Base-by-base conservation (phyloP, 2,888 invertebrate genomes). In the Dolomedes plantarius region DNA sequence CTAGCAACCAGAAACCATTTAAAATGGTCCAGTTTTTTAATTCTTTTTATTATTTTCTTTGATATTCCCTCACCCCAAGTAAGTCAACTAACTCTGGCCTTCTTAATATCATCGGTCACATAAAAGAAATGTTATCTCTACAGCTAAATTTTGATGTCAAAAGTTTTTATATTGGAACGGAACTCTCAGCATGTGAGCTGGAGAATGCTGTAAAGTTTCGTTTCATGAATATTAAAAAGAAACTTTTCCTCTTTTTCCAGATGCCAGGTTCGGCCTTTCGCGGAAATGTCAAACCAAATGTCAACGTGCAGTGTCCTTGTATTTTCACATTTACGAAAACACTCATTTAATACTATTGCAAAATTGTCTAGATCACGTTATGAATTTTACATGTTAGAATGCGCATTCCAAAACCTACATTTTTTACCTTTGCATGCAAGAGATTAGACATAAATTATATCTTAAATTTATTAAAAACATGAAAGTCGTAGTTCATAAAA, bases 1-100 rank as follows among this genome's bases (percentile, higher is more conserved):
- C 39, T 62, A 64, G 64, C 39, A 64, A 62, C 62, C 64, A 62
- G 64, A 32, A 73, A n/a, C n/a, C 50, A 69, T 46, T 71, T 39
- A 29, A 29, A 46, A 28, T 29, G 29, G 7, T 6, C 11, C 32
- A 5, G 19, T 68, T n/a, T 65, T 28, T 28, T 28, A 16, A 13
- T 65, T 46, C 16, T 9, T 46, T 46, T 46, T 46, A 13, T 46
- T 16, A 46, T 46, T 46, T n/a, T n/a, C n/a, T n/a, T n/a, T n/a
- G n/a, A n/a, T n/a, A 16, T 6, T 46, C 9, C 9, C 13, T 46
- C 46, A 7, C 46, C 46, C 9, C 36, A 7, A 16, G 16, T 46
- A 46, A 16, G 46, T 46, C 16, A 36, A 7, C 36, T 11, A 36
- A 36, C 6, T 36, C n/a, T n/a, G n/a, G n/a, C n/a, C n/a, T 16